Evolutionary conservation across 2,888 invertebrate genomes (phyloP).

Genomic region (Hoplodrina ambigua): DNA sequence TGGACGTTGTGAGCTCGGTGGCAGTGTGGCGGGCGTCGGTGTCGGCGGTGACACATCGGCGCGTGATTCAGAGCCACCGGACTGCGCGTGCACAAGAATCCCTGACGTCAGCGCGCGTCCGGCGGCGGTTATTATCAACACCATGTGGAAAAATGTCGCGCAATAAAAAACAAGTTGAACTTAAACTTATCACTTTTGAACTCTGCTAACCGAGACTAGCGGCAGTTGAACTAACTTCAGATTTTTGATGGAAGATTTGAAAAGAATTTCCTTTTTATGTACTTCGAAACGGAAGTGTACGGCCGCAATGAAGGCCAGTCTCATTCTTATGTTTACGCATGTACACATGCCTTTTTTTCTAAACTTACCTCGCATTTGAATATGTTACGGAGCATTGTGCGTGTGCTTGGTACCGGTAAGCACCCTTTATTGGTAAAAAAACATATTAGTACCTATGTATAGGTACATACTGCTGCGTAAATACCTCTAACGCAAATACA

Average conservation of each 20-base stretch:
- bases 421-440: too few relatives aligned
- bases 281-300: too few relatives aligned
- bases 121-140: constrained; percentile 78
- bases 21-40: constrained; percentile 60
- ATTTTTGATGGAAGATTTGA: background rate
- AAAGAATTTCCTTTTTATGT: background rate
- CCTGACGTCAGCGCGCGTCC: constrained; percentile 86
- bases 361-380: too few relatives aligned
- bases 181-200: background rate
- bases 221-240: background rate
- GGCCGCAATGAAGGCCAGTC: too few relatives aligned
- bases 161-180: background rate
- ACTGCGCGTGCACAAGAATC: constrained; percentile 82
- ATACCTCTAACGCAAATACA: too few relatives aligned
- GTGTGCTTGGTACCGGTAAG: too few relatives aligned
- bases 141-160: constrained; percentile 38
- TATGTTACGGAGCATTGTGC: too few relatives aligned
- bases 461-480: too few relatives aligned
- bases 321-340: too few relatives aligned
- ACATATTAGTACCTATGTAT: too few relatives aligned
- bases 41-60: constrained; percentile 84
- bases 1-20: constrained; percentile 36
- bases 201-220: background rate
- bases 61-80: constrained; percentile 81
- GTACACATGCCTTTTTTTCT: too few relatives aligned